These are phyloP conservation scores for Martes flavigula DNA, from an alignment of 2,797 vertebrate species.

Conservation along the genomic window DNA sequence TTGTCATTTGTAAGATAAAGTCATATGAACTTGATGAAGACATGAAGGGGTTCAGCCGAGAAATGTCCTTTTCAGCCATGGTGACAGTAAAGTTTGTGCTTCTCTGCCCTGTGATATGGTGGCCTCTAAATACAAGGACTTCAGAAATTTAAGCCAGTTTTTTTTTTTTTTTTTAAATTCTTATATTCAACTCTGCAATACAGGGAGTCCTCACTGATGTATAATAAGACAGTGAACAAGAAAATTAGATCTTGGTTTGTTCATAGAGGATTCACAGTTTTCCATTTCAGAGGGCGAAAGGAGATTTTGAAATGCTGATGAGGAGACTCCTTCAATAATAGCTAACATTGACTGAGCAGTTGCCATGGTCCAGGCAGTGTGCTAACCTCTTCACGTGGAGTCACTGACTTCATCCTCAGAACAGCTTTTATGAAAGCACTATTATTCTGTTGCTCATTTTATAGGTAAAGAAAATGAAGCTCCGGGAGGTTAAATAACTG, in stretches of 20 bases:
- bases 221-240: not conserved
- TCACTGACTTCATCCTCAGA: not conserved
- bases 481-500: not conserved
- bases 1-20: not conserved
- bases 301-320: not conserved
- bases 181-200: not conserved
- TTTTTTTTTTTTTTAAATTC: not conserved
- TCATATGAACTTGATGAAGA: not conserved
- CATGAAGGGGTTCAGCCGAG: not conserved
- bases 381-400: not conserved
- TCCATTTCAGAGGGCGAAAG: not conserved
- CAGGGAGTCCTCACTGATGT: not conserved
- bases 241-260: not conserved
- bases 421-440: not conserved
- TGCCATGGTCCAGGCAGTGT: not conserved
- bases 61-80: not conserved
- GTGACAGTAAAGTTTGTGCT: not conserved
- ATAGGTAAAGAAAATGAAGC: not conserved
- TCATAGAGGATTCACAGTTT: not conserved
- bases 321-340: not conserved
- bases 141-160: not conserved
- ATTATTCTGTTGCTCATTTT: not conserved
- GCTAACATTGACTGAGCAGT: not conserved
- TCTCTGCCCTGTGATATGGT: not conserved
- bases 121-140: not conserved